Percentiles rank a stretch among this genome's conserved stretches.
These are phyloP conservation scores for Heterotis niloticus DNA, from an alignment of 2,113 vertebrate species.

Conservation along the genomic window DNA sequence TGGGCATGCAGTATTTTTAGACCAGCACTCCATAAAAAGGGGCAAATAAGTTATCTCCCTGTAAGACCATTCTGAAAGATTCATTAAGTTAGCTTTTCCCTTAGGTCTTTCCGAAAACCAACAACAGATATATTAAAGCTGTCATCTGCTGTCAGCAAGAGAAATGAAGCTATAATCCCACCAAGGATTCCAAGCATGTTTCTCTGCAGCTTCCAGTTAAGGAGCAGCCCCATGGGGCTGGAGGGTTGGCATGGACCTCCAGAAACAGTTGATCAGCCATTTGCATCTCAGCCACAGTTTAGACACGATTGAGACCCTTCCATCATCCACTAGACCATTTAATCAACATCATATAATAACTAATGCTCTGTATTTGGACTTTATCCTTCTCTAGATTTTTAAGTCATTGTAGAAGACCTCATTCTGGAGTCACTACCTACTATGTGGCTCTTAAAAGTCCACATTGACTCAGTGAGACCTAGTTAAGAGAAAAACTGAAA, in stretches of 20 bases:
- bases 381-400: too few species aligned
- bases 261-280: neutral
- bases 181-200: neutral
- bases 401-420: too few species aligned
- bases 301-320: neutral
- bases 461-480: too few species aligned
- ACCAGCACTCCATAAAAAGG: neutral
- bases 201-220: neutral
- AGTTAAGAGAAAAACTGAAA: too few species aligned
- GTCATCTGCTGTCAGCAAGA: neutral
- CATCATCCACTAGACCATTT: too few species aligned
- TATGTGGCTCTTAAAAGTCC: too few species aligned
- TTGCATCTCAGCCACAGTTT: neutral
- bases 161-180: slow-evolving; percentile 15
- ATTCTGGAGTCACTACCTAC: too few species aligned
- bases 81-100: slow-evolving; percentile 1
- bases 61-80: slow-evolving; percentile 26
- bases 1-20: too few species aligned
- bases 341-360: too few species aligned
- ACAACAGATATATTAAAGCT: slow-evolving; percentile 1
- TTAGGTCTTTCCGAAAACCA: neutral
- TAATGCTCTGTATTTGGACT: too few species aligned
- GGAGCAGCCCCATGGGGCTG: neutral
- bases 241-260: neutral
- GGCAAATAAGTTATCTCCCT: slow-evolving; percentile 7